phyloP scores from a whole-genome alignment of 2,888 invertebrate species.

The Unio pictorum region DNA sequence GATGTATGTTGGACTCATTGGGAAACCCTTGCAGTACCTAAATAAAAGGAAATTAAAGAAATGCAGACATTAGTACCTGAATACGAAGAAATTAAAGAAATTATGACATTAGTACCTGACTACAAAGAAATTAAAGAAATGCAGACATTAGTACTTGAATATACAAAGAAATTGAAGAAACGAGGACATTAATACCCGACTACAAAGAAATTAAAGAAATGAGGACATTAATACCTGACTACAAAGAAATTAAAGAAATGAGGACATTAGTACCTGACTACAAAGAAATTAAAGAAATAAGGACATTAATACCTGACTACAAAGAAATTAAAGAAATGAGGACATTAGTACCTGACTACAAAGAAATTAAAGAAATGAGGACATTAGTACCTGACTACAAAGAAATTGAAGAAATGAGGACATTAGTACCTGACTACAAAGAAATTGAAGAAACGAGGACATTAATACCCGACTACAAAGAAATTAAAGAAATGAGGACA shows the following conservation, averaged over 20 bases:
- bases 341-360: constrained; percentile 79
- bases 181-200: constrained; percentile 76
- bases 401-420: neutral
- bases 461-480: constrained; percentile 76
- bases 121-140: no score
- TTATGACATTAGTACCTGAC: no score
- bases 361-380: neutral
- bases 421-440: constrained; percentile 79
- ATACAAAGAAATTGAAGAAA: no score
- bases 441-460: neutral
- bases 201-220: constrained; percentile 24
- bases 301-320: constrained; percentile 79
- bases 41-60: constrained; percentile 35
- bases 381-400: constrained; percentile 79
- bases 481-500: neutral
- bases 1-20: constrained; percentile 86
- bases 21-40: constrained; percentile 91
- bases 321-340: neutral
- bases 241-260: constrained; percentile 8
- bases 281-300: constrained; percentile 1
- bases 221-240: constrained; percentile 79
- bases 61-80: no score
- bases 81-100: no score
- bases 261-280: constrained; percentile 79
- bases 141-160: no score